Evolutionary conservation across 2,113 vertebrate genomes (phyloP).

Genomic region (Piaya cayana): DNA sequence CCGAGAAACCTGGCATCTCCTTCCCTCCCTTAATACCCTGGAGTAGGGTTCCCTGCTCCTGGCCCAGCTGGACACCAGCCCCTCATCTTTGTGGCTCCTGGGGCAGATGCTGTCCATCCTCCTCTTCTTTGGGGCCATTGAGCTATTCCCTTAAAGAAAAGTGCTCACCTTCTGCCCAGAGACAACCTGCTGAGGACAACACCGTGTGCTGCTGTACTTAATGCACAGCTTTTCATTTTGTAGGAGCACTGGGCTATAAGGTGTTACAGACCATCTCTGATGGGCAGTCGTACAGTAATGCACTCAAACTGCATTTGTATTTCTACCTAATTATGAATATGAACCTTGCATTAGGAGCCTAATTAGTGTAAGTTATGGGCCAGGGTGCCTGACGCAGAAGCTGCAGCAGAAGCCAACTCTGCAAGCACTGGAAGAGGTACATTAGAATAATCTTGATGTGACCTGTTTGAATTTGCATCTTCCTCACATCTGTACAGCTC

Average conservation of each 20-base stretch:
- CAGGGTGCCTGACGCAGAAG: background rate
- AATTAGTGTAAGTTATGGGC: background rate
- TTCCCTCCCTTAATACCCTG: background rate
- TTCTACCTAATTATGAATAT: background rate
- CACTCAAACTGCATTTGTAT: background rate
- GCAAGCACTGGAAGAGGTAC: background rate
- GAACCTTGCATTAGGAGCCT: background rate
- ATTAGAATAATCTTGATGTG: conserved; percentile 2
- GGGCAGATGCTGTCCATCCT: background rate
- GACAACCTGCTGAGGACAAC: background rate
- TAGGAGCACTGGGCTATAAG: background rate
- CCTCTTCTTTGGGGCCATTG: background rate
- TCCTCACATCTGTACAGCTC: background rate
- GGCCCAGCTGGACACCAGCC: background rate
- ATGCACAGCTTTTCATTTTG: fast-evolving
- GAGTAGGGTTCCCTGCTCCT: background rate
- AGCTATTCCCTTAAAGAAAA: background rate
- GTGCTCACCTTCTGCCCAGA: fast-evolving
- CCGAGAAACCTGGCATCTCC: fast-evolving
- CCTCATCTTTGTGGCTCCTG: fast-evolving
- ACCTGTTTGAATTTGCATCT: conserved; percentile 27
- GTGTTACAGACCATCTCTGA: background rate
- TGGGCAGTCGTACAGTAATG: background rate
- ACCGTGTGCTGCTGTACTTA: background rate
- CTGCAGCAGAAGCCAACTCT: background rate